Conservation (phyloP, 2,113 vertebrate species). For the Neopipo cinnamomea region DNA sequence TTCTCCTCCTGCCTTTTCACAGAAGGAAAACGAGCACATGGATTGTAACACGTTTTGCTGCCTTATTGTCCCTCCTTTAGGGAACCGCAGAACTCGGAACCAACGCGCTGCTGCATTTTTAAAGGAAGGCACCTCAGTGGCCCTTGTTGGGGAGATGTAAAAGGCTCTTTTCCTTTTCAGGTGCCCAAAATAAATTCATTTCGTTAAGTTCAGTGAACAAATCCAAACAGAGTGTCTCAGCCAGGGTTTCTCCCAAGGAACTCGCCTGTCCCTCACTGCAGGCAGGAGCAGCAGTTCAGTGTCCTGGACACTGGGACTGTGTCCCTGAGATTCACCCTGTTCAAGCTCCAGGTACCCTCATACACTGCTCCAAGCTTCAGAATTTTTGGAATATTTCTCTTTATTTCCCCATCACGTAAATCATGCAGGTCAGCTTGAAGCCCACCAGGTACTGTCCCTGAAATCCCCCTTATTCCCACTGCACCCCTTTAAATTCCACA, state of each 20-base stretch:
- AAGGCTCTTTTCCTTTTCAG: background rate
- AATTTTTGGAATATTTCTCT: background rate
- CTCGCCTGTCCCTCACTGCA: background rate
- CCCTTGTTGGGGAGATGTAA: background rate
- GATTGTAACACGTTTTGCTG: too few species aligned
- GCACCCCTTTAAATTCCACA: background rate
- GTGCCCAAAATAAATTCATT: background rate
- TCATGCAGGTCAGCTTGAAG: background rate
- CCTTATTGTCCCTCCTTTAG: background rate
- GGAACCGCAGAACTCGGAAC: background rate
- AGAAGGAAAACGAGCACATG: accelerated
- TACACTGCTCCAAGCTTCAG: accelerated
- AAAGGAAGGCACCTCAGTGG: background rate
- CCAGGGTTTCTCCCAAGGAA: background rate
- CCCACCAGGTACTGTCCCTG: background rate
- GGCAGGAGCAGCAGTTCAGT: background rate
- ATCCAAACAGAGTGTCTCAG: accelerated
- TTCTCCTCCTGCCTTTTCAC: background rate
- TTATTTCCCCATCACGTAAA: background rate
- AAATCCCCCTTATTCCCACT: background rate
- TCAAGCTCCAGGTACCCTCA: background rate
- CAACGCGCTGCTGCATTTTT: accelerated
- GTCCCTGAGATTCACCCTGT: accelerated
- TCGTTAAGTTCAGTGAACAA: background rate
- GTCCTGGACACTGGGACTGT: background rate